A percentile compares a stretch with the other conserved stretches of the same genome.
phyloP scores from a whole-genome alignment of 2,797 vertebrate genomes.

The Sebastes vulpes region DNA sequence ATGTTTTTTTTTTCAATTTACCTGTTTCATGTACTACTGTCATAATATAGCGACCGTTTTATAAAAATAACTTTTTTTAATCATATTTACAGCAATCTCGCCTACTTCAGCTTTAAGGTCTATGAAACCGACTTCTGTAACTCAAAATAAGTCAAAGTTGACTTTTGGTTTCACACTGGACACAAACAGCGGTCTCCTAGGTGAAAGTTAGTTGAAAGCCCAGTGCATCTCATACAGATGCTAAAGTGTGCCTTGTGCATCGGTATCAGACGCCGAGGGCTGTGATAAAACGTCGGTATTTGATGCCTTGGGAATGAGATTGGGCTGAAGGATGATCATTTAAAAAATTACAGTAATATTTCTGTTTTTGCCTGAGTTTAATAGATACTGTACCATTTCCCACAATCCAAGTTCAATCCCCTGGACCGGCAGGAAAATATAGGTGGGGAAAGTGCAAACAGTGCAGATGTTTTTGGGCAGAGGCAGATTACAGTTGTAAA shows the following conservation, averaged over 20 bases:
- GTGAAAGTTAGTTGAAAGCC: no score
- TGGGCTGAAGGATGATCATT: not conserved
- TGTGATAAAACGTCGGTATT: not conserved
- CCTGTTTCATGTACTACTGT: no score
- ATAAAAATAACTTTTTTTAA: no score
- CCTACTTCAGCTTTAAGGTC: no score
- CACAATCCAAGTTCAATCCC: not conserved
- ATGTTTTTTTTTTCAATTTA: no score
- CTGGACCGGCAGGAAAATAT: no score
- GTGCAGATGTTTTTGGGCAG: not conserved
- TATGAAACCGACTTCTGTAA: rapidly evolving
- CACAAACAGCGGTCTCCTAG: no score
- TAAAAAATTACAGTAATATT: not conserved
- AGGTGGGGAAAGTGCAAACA: not conserved
- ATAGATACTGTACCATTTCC: not conserved
- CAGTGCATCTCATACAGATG: no score
- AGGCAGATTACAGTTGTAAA: not conserved
- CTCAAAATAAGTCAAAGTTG: no score
- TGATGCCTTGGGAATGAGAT: not conserved
- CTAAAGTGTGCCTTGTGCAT: not conserved
- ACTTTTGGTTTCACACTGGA: no score
- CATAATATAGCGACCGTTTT: rapidly evolving
- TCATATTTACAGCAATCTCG: rapidly evolving
- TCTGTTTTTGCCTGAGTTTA: not conserved
- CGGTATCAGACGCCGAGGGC: not conserved